phyloP scores from a whole-genome alignment of 2,888 invertebrate species.

The Aphidoletes aphidimyza region DNA sequence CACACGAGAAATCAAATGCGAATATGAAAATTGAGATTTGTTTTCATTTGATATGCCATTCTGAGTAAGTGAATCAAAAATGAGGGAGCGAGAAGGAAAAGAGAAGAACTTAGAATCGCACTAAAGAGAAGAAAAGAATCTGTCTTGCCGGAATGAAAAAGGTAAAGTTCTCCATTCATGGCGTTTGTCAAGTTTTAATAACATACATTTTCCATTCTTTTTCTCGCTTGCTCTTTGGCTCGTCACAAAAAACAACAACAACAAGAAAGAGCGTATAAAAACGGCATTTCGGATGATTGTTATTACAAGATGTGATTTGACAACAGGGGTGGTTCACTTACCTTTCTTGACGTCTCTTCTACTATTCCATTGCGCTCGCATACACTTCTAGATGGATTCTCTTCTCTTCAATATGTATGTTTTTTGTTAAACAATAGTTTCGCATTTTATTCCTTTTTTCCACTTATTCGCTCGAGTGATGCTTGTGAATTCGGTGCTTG shows the following conservation, averaged over 20 bases:
- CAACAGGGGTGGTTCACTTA: slow-evolving; percentile 53
- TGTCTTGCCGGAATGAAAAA: slow-evolving; percentile 19
- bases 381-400: neutral
- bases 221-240: no score
- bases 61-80: neutral
- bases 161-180: slow-evolving; percentile 44
- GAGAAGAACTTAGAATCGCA: neutral
- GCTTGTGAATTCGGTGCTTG: slow-evolving; percentile 2
- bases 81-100: neutral
- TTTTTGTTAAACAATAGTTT: slow-evolving; percentile 24
- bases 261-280: neutral
- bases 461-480: slow-evolving; percentile 31
- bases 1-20: neutral
- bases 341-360: slow-evolving; percentile 22
- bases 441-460: slow-evolving; percentile 28
- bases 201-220: slow-evolving; percentile 54
- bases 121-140: neutral
- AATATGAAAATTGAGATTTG: slow-evolving; percentile 10
- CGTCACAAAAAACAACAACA: neutral
- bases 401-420: neutral
- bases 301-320: slow-evolving; percentile 51
- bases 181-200: slow-evolving; percentile 53
- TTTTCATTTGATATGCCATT: neutral
- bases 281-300: slow-evolving; percentile 52
- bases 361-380: neutral